These are phyloP conservation scores for Cariama cristata DNA, from an alignment of 2,113 vertebrate species.

Conservation along the genomic window DNA sequence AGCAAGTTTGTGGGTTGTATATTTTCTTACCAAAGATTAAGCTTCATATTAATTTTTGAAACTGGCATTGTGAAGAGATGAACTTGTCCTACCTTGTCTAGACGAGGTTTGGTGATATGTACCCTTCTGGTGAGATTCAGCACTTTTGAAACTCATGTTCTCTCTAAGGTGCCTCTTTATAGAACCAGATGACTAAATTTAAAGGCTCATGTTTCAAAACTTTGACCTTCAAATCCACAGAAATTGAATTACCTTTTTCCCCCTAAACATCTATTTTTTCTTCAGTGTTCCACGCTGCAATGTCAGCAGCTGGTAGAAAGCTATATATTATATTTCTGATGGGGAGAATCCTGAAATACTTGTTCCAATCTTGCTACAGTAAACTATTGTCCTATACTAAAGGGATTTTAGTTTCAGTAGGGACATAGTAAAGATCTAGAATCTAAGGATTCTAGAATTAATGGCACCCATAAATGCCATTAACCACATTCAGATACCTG, in stretches of 20 bases:
- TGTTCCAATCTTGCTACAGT: background rate
- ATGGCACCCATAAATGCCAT: background rate
- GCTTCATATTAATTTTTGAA: background rate
- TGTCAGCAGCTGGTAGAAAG: background rate
- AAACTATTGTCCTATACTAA: background rate
- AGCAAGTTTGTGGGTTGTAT: background rate
- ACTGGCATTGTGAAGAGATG: background rate
- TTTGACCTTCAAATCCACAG: background rate
- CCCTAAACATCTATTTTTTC: constrained; percentile 42
- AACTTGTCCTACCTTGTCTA: background rate
- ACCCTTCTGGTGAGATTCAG: background rate
- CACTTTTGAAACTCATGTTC: background rate
- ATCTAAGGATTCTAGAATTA: background rate
- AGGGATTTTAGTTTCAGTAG: background rate
- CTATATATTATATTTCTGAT: background rate
- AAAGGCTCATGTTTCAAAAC: background rate
- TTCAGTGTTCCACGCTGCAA: constrained; percentile 56
- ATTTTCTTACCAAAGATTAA: background rate
- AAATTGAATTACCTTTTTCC: constrained; percentile 57
- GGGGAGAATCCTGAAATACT: background rate
- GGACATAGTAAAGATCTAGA: background rate
- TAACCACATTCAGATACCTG: background rate
- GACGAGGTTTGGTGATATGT: background rate
- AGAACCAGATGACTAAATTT: background rate
- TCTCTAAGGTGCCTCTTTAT: background rate